Evolutionary conservation across 2,113 vertebrate species (phyloP).

Genomic region (Cygnus atratus): DNA sequence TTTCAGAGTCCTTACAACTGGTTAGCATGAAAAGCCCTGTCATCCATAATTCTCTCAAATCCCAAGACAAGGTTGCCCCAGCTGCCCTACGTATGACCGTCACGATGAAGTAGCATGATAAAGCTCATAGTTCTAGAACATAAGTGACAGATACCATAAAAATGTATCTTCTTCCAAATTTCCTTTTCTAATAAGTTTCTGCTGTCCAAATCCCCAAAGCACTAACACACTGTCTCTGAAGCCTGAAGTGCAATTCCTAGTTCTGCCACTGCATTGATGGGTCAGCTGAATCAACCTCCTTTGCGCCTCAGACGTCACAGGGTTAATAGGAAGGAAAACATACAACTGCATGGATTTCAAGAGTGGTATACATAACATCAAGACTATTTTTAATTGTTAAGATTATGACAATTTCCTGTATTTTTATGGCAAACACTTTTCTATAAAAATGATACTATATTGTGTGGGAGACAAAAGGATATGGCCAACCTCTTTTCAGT

Average conservation of each 20-base stretch:
- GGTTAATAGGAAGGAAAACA: neutral
- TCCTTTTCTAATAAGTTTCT: neutral
- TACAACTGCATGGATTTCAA: neutral
- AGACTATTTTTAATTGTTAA: neutral
- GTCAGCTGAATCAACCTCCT: neutral
- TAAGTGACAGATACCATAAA: neutral
- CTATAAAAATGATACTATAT: neutral
- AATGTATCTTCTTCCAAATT: neutral
- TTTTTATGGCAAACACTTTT: neutral
- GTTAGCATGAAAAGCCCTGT: neutral
- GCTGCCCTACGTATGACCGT: neutral
- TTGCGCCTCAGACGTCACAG: neutral
- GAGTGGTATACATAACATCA: neutral
- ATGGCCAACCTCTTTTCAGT: too few species aligned
- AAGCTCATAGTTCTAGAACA: neutral
- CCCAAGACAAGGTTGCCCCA: neutral
- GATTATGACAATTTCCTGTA: neutral
- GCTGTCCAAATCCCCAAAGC: neutral
- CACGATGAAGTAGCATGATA: neutral
- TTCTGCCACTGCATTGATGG: neutral
- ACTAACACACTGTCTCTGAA: neutral
- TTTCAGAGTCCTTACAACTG: neutral
- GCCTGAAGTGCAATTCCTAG: neutral
- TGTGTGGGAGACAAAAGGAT: neutral
- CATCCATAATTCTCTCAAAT: neutral